Conservation (phyloP, 2,797 vertebrate species). For the Argyrosomus regius region DNA sequence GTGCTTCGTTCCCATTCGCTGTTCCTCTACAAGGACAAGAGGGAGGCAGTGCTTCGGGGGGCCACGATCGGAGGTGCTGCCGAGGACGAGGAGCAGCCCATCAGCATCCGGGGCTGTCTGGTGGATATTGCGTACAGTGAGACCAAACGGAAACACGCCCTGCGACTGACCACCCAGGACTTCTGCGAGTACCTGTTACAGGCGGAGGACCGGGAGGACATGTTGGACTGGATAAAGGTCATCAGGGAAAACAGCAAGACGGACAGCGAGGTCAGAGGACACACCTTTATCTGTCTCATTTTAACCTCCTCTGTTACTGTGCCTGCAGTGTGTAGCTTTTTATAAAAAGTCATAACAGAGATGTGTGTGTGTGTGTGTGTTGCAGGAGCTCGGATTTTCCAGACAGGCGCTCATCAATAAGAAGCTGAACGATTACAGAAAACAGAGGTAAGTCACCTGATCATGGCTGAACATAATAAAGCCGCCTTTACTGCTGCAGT, state of each 20-base stretch:
- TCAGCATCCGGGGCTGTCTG: constrained; percentile 97
- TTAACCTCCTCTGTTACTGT: too few species aligned
- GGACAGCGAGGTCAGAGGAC: constrained; percentile 93
- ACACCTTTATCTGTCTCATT: background rate
- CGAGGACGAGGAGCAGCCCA: constrained; percentile 95
- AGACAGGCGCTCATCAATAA: constrained; percentile 97
- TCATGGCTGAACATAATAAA: too few species aligned
- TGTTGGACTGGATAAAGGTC: constrained; percentile 98
- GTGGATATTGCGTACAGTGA: constrained; percentile 99
- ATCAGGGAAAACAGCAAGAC: constrained; percentile 97
- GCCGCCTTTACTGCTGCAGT: background rate
- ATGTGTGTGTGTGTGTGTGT: constrained; percentile 43
- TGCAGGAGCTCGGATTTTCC: constrained; percentile 93
- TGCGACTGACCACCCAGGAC: constrained; percentile 98
- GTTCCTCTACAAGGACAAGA: constrained; percentile 97
- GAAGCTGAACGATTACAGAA: constrained; percentile 98
- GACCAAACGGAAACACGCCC: constrained; percentile 96
- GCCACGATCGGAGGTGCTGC: constrained; percentile 85
- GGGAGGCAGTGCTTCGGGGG: constrained; percentile 91
- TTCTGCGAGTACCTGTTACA: constrained; percentile 99
- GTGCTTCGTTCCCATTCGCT: constrained; percentile 93
- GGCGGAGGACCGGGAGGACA: constrained; percentile 97
- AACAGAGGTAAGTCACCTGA: constrained; percentile 88
- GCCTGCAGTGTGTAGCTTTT: background rate
- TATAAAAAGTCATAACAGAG: background rate